A percentile compares a stretch with the other conserved stretches of the same genome.
Conservation (phyloP, 2,113 vertebrate genomes). For the Phycodurus eques region DNA sequence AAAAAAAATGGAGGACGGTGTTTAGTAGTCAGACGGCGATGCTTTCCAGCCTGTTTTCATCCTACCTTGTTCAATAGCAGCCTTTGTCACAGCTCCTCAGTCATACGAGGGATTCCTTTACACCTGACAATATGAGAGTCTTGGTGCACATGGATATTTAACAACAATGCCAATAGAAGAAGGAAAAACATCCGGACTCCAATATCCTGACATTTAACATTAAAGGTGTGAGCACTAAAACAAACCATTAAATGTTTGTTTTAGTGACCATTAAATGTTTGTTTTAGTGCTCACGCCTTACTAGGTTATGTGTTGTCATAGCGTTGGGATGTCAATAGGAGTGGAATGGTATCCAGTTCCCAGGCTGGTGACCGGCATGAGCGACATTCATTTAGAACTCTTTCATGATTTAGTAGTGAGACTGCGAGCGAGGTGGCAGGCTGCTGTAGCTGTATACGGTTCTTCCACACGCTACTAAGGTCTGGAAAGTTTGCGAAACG, state of each 20-base stretch:
- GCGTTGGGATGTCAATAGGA: background rate
- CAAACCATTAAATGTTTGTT: background rate
- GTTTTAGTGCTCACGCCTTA: background rate
- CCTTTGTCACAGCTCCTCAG: background rate
- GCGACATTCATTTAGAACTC: too few species aligned
- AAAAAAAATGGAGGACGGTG: conserved; percentile 64
- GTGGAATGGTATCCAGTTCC: background rate
- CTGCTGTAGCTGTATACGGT: background rate
- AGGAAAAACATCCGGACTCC: background rate
- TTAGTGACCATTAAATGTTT: background rate
- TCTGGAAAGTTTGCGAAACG: background rate
- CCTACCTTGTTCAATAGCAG: background rate
- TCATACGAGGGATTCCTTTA: background rate
- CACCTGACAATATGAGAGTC: background rate
- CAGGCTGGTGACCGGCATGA: background rate
- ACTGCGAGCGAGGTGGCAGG: background rate
- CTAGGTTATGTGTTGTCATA: background rate
- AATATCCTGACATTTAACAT: background rate
- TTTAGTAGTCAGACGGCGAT: conserved; percentile 35
- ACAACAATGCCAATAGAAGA: background rate
- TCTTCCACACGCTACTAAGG: too few species aligned
- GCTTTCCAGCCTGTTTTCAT: conserved; percentile 6
- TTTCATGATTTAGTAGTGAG: too few species aligned
- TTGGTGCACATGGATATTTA: background rate
- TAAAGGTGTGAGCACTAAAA: too few species aligned